Base-by-base conservation (phyloP, 2,888 invertebrate genomes). In the Tipula vernalis region DNA sequence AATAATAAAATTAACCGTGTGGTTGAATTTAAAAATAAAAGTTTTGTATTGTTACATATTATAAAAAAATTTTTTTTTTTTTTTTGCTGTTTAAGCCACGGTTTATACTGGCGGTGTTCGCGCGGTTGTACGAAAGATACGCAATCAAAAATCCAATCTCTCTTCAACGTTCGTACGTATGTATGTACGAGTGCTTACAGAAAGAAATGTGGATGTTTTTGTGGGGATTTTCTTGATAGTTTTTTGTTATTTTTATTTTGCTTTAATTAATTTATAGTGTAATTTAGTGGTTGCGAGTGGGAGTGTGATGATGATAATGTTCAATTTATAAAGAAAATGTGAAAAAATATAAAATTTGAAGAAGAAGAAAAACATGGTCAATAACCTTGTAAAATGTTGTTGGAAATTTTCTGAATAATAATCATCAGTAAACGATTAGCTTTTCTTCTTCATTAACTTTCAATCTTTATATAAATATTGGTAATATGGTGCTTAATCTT, bases 361-460 rank as follows among this genome's bases (percentile, higher is more conserved):
- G 28, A 5, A 71, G 18, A 57, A 28, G 71, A 28, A 28, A 28
- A 71, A 28, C 10, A 71, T 71, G 71, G 71, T 71, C 71, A 71
- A 71, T 71, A 18, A 71, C 71, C 71, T 71, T 71, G 71, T 71
- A 71, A 71, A 71, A 71, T 71, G 71, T 28, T 71, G 71, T 71
- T 71, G 71, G 71, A 71, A 71, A 71, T 71, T 71, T 71, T 28
- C 71, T 71, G 71, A 71, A 71, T 71, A 28, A 10, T 71, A 71
- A 15, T 51, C 15, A 51, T 71, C 28, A 71, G 28, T 71, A 71
- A 71, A 28, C 71, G 71, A 71, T 71, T 71, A 71, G 71, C 12
- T 71, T 71, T 71, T 71, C 71, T 71, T 71, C 71, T 71, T 71
- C 71, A 71, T 71, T 71, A 71, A 71, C 71, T 71, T 71, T 71